A percentile compares a stretch with the other conserved stretches of the same genome.
Evolutionary conservation across 2,888 invertebrate species (phyloP).

Genomic region (Agonum fuliginosum): DNA sequence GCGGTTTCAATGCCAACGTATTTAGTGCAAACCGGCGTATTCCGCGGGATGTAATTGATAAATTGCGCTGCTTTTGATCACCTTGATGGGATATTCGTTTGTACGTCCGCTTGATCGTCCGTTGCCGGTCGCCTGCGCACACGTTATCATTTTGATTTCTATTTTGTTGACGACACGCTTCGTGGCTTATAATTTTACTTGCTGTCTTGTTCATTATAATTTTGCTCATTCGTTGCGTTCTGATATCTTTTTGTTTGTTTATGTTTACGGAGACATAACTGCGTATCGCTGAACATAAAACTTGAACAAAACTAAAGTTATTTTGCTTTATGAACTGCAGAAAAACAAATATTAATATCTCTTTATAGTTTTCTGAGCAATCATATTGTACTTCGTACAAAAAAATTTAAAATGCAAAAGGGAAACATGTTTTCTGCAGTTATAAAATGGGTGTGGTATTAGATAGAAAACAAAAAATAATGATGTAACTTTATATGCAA

Average conservation of each 20-base stretch:
- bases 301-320: not conserved
- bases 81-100: conserved; percentile 28
- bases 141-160: conserved; percentile 18
- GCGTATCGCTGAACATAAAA: conserved; percentile 1
- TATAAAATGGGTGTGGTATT: no score
- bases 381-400: no score
- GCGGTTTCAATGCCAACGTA: conserved; percentile 53
- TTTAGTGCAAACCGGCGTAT: conserved; percentile 33
- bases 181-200: not conserved
- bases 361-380: not conserved
- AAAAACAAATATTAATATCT: conserved; percentile 4
- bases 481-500: no score
- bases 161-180: conserved; percentile 37
- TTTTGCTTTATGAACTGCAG: not conserved
- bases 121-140: not conserved
- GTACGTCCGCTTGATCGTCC: not conserved
- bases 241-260: conserved; percentile 27
- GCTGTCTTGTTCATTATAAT: conserved; percentile 1
- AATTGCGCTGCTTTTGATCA: conserved; percentile 28
- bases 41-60: conserved; percentile 24
- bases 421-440: no score
- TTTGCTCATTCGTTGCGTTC: not conserved
- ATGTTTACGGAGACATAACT: not conserved
- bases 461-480: no score
- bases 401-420: no score